Evolutionary conservation across 2,888 invertebrate genomes (phyloP).

Genomic region (Camponotus fellah): DNA sequence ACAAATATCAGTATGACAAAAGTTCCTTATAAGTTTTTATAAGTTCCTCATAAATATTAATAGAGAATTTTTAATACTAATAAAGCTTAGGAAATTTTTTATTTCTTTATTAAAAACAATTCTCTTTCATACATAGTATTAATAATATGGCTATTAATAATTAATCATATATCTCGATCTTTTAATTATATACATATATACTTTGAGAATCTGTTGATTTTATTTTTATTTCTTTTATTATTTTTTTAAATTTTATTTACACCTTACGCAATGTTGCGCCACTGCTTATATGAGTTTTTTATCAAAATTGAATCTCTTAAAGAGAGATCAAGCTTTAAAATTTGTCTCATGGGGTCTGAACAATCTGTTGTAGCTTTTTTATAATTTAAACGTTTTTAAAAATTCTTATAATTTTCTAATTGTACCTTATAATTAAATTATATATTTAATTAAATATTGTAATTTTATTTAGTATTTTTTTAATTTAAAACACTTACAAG

Average conservation of each 20-base stretch:
- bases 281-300: not conserved
- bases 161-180: not conserved
- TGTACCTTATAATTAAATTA: not conserved
- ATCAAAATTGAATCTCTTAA: not conserved
- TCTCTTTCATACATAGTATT: not conserved
- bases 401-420: not conserved
- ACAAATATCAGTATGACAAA: not conserved
- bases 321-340: not conserved
- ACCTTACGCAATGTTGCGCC: not conserved
- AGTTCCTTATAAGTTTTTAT: not conserved
- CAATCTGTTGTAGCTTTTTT: not conserved
- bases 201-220: not conserved
- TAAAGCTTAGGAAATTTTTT: not conserved
- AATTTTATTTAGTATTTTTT: constrained; percentile 9
- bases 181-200: not conserved
- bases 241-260: no score
- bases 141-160: not conserved
- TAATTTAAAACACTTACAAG: not conserved
- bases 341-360: no score
- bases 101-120: not conserved
- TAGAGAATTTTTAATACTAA: not conserved
- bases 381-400: not conserved
- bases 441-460: not conserved
- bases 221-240: no score
- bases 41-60: not conserved